A percentile compares a stretch with the other conserved stretches of the same genome.
Evolutionary conservation across 2,888 invertebrate species (phyloP).

Genomic region (Stomorhina lunata): DNA sequence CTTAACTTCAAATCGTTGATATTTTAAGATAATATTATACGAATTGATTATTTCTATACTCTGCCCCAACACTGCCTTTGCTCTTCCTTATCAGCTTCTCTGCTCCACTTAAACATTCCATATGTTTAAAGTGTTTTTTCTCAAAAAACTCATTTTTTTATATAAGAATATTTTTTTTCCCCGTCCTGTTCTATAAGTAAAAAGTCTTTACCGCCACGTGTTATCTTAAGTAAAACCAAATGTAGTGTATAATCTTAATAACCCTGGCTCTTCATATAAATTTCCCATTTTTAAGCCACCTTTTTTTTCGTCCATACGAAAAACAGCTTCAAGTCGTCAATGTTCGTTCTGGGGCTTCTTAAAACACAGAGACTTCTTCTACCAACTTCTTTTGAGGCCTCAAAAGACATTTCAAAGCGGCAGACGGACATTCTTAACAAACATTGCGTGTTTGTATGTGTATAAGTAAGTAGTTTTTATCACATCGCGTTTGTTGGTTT

Average conservation of each 20-base stretch:
- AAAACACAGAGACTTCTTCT: constrained; percentile 19
- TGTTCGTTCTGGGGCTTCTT: constrained; percentile 42
- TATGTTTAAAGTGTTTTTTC: constrained; percentile 18
- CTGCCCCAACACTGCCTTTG: not conserved
- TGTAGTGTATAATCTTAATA: constrained; percentile 66
- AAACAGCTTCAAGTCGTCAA: not conserved
- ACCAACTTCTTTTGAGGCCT: not conserved
- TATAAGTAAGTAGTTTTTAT: constrained; percentile 5
- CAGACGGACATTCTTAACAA: constrained; percentile 13
- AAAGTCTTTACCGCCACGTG: constrained; percentile 69
- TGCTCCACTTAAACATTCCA: constrained; percentile 9
- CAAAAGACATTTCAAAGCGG: constrained; percentile 14
- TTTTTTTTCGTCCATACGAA: constrained; percentile 46
- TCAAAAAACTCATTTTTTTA: not conserved
- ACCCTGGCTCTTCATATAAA: constrained; percentile 58
- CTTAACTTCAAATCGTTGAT: too few species aligned
- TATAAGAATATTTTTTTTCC: not conserved
- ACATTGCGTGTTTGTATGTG: not conserved
- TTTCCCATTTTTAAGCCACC: constrained; percentile 58
- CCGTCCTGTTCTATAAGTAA: constrained; percentile 24
- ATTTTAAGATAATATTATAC: too few species aligned
- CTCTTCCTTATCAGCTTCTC: not conserved
- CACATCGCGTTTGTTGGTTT: constrained; percentile 32
- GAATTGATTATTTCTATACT: not conserved
- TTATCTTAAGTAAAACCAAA: constrained; percentile 75